A percentile compares a stretch with the other conserved stretches of the same genome.
Evolutionary conservation across 1,140 invertebrate genomes (phyloP).

Genomic region (Dreissena polymorpha): DNA sequence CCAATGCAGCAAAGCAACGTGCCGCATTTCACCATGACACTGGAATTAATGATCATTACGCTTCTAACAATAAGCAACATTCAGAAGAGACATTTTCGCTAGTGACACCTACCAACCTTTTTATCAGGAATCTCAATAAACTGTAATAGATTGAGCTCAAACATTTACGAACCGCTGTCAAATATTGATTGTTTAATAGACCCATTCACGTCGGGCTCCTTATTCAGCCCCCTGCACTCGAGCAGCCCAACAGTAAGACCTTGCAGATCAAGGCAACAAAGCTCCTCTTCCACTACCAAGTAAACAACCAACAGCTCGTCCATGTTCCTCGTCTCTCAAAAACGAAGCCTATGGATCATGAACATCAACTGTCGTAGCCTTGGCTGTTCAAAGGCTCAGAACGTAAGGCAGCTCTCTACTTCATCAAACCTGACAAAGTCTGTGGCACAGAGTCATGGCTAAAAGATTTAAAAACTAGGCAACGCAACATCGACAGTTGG

Average conservation of each 20-base stretch:
- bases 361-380: conserved; percentile 20
- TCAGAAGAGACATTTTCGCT: no score
- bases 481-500: neutral
- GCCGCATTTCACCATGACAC: no score
- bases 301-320: neutral
- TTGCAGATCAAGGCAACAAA: conserved; percentile 40
- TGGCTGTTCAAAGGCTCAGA: conserved; percentile 14
- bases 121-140: no score
- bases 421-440: conserved; percentile 34
- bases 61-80: no score
- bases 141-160: neutral
- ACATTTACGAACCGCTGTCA: neutral
- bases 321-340: conserved; percentile 9
- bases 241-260: neutral
- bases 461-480: conserved; percentile 18
- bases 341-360: conserved; percentile 9
- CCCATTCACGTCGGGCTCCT: neutral
- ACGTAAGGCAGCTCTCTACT: conserved; percentile 16
- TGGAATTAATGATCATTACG: no score
- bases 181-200: neutral
- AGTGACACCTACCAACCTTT: no score
- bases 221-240: neutral
- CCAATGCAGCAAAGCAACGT: no score
- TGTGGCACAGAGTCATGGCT: no score
- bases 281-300: neutral